Conservation (phyloP, 2,113 vertebrate genomes). For the Silurus glanis region DNA sequence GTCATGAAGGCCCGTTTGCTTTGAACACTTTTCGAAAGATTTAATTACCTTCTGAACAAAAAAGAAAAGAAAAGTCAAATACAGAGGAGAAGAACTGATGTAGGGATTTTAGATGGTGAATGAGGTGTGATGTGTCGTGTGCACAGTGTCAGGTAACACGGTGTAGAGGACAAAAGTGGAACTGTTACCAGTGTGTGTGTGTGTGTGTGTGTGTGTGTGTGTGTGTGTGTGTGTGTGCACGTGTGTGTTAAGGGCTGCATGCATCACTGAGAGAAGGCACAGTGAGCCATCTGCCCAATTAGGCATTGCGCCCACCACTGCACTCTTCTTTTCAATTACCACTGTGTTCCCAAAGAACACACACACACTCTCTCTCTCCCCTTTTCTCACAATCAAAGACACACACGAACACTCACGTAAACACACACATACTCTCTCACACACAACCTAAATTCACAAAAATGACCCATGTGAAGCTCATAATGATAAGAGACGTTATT, state of each 20-base stretch:
- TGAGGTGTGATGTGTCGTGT: constrained; percentile 1
- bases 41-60: neutral
- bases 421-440: constrained; percentile 24
- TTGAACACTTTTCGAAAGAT: neutral
- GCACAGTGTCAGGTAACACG: constrained; percentile 20
- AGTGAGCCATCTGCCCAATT: constrained; percentile 76
- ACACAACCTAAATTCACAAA: constrained; percentile 33
- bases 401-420: constrained; percentile 1
- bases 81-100: neutral
- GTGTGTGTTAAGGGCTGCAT: constrained; percentile 57
- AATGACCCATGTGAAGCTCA: constrained; percentile 28
- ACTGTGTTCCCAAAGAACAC: constrained; percentile 37
- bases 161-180: constrained; percentile 39
- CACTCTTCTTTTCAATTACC: constrained; percentile 71
- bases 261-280: constrained; percentile 64
- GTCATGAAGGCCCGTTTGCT: neutral
- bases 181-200: constrained; percentile 11
- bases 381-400: neutral
- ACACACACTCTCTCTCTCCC: neutral
- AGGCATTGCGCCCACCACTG: constrained; percentile 69
- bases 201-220: constrained; percentile 26
- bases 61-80: neutral
- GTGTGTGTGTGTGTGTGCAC: constrained; percentile 13
- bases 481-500: constrained; percentile 22
- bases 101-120: neutral